These are phyloP conservation scores for Danionella dracula DNA, from an alignment of 2,797 vertebrate species.

Conservation along the genomic window DNA sequence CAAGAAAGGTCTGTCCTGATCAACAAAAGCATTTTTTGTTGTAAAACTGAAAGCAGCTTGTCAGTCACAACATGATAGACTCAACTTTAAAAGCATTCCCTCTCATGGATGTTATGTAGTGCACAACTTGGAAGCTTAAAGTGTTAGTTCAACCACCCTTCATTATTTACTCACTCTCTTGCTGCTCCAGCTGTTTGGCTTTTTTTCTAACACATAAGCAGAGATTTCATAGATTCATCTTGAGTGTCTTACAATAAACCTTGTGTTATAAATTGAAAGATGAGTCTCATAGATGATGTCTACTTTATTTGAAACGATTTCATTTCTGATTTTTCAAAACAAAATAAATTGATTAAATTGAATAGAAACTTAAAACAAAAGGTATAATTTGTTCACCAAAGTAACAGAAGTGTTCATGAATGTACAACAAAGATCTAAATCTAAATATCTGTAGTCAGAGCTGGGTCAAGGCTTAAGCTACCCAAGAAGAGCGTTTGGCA, in stretches of 20 bases:
- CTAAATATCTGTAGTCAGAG: too few species aligned
- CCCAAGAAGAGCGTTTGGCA: too few species aligned
- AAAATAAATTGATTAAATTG: too few species aligned
- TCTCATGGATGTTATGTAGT: background rate
- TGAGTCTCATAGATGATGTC: too few species aligned
- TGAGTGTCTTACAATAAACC: background rate
- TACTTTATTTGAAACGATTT: too few species aligned
- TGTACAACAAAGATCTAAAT: too few species aligned
- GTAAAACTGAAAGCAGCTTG: background rate
- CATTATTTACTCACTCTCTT: conserved; percentile 10
- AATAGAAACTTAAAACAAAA: too few species aligned
- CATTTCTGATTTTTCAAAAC: too few species aligned
- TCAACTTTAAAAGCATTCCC: conserved; percentile 3
- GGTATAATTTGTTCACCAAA: too few species aligned
- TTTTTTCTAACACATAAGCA: background rate
- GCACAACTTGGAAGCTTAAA: conserved; percentile 5
- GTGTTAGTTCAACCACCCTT: conserved; percentile 11
- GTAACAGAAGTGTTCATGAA: too few species aligned
- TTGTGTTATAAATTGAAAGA: background rate
- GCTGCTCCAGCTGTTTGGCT: background rate
- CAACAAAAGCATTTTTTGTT: conserved; percentile 13
- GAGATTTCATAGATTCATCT: background rate
- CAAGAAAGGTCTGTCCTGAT: conserved; percentile 4
- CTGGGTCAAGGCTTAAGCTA: too few species aligned
- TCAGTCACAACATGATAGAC: background rate